These are phyloP conservation scores for Cavia aperea DNA, from an alignment of 2,113 vertebrate genomes.

Conservation along the genomic window DNA sequence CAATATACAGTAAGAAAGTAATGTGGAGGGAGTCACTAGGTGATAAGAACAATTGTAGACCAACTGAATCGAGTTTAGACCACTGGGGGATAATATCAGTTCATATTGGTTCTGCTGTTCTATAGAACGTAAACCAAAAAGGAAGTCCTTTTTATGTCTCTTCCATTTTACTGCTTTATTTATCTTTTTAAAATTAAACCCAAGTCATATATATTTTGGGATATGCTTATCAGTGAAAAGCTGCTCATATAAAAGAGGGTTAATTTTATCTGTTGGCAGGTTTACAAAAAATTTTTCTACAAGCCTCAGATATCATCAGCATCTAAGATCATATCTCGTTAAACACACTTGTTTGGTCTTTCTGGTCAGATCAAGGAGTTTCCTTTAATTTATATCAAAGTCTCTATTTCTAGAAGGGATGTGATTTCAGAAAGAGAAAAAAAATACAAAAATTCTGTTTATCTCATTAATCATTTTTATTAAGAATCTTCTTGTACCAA, in stretches of 20 bases:
- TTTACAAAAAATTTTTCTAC: not conserved
- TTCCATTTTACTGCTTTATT: not conserved
- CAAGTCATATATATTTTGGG: not conserved
- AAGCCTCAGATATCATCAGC: not conserved
- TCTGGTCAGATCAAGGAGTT: not conserved
- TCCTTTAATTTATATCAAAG: constrained; percentile 31
- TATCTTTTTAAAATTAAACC: not conserved
- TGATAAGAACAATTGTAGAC: not conserved
- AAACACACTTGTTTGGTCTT: not conserved
- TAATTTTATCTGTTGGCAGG: not conserved
- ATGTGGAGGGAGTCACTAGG: not conserved
- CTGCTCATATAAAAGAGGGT: not conserved
- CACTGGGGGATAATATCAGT: not conserved
- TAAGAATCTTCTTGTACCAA: constrained; percentile 45
- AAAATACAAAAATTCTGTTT: constrained; percentile 55
- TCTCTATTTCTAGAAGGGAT: constrained; percentile 5
- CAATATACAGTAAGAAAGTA: not conserved
- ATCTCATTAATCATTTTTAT: constrained; percentile 65
- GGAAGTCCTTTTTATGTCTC: not conserved
- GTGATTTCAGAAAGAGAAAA: constrained; percentile 38
- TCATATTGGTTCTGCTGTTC: not conserved
- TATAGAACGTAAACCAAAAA: not conserved
- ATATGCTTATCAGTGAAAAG: not conserved
- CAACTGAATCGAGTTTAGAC: not conserved
- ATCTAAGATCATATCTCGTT: not conserved